Conservation (phyloP, 1,140 invertebrate species). For the Tetramorium alpestre region DNA sequence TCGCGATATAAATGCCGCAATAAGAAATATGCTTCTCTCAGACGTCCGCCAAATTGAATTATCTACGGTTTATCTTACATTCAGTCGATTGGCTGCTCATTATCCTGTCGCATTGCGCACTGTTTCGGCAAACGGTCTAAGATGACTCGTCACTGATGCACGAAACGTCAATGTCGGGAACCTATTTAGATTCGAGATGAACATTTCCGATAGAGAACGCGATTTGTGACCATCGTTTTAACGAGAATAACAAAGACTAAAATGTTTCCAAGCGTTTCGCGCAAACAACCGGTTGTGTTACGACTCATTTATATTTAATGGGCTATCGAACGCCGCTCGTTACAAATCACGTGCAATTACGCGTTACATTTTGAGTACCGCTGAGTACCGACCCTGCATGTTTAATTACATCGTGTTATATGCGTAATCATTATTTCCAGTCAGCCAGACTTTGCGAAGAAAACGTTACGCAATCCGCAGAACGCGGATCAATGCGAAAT, state of each 20-base stretch:
- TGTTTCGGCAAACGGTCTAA: background rate
- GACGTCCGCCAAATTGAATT: slow-evolving; percentile 17
- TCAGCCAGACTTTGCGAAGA: background rate
- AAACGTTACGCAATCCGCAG: background rate
- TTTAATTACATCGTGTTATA: slow-evolving; percentile 29
- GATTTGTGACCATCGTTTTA: background rate
- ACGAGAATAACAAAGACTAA: background rate
- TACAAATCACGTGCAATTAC: slow-evolving; percentile 47
- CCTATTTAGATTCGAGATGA: background rate
- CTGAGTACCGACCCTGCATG: background rate
- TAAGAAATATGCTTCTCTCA: slow-evolving; percentile 7
- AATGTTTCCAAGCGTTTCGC: background rate
- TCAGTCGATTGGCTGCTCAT: slow-evolving; percentile 30
- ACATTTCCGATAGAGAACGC: background rate
- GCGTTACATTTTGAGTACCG: slow-evolving; percentile 4
- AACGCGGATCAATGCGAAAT: background rate
- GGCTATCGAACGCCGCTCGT: background rate
- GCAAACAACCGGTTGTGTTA: background rate
- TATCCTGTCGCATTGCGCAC: background rate
- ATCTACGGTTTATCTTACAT: slow-evolving; percentile 41
- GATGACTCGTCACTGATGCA: background rate
- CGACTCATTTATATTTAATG: slow-evolving; percentile 39
- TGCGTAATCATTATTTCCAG: slow-evolving; percentile 22
- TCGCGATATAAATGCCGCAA: slow-evolving; percentile 64
- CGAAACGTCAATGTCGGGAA: background rate